These are phyloP conservation scores for Oryzias melastigma DNA, from an alignment of 2,113 vertebrate genomes.

Conservation along the genomic window DNA sequence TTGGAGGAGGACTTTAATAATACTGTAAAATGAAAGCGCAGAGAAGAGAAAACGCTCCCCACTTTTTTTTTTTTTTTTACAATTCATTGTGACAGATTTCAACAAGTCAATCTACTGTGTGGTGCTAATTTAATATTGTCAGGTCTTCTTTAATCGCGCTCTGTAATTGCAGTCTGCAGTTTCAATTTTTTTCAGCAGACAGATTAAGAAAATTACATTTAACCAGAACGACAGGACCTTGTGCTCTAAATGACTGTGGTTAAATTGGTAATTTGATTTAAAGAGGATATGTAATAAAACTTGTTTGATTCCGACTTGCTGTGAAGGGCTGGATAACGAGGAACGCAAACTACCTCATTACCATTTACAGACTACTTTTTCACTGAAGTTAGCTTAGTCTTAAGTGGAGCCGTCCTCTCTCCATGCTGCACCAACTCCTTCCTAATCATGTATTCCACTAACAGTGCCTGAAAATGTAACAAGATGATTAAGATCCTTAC, in stretches of 20 bases:
- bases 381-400: not conserved
- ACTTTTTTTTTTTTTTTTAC: too few relatives aligned
- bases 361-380: not conserved
- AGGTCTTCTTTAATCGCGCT: slow-evolving; percentile 6
- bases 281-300: slow-evolving; percentile 18
- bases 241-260: slow-evolving; percentile 23
- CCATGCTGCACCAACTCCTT: not conserved
- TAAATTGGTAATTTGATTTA: slow-evolving; percentile 22
- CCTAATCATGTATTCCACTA: not conserved
- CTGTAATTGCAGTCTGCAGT: slow-evolving; percentile 23
- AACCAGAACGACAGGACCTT: slow-evolving; percentile 19
- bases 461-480: not conserved
- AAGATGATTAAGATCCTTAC: not conserved
- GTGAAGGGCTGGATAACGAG: not conserved
- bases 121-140: slow-evolving; percentile 9
- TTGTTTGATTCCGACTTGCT: slow-evolving; percentile 2
- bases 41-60: too few relatives aligned
- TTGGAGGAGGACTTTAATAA: too few relatives aligned
- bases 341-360: slow-evolving; percentile 3
- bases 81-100: slow-evolving; percentile 45
- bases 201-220: slow-evolving; percentile 14
- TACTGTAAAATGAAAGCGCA: too few relatives aligned
- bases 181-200: slow-evolving; percentile 10
- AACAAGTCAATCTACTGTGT: slow-evolving; percentile 34
- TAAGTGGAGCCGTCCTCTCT: not conserved